Base-by-base conservation (phyloP, 1,140 invertebrate genomes). In the Drosophila malerkotliana region DNA sequence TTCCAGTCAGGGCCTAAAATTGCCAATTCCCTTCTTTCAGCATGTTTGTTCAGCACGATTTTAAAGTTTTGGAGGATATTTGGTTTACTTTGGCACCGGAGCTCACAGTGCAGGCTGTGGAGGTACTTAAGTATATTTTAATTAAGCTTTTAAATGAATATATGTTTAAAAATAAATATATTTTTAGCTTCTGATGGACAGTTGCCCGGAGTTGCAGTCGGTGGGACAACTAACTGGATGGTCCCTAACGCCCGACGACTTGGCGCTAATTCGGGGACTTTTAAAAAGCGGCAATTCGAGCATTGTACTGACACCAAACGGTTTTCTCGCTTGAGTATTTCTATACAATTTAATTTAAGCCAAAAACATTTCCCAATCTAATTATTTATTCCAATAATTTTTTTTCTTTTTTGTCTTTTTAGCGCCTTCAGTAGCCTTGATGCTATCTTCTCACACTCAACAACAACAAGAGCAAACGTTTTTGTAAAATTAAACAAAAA, bases 71-170 rank as follows among this genome's bases (percentile, higher is more conserved):
- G 41, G 94, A 95, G 91, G 93, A 94, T 34, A 91, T 95, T 56
- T 94, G 94, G 94, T 94, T 95, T 63, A 94, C 94, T 8, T 92
- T 93, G 63, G 94, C 94, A 0, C 93, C 93, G 7, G 92, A 93
- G 37, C 88, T 95, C 12, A 94, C 94, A 0, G 72, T 91, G 2
- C 92, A 93, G 56, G 93, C 94, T 0, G 94, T 95, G 32, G 93
- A 95, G 90, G 80, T 94, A 51, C 26, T 39, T 14, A 1, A 32
- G 3, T 7, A 3, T 7, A 0, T 3, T 4, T 15, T 41, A 15
- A 2, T 7, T 34, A 0, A 10, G 3, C 21, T 10, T 34, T 34
- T 3, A 34, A 34, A 4, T 24, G 9, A 2, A 10, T 12, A 24
- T 24, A 10, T 6, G 24, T 10, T 10, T 24, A 47, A 24, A 0